Evolutionary conservation across 2,888 invertebrate genomes (phyloP), one percentile per base, ranked within the genome.

Genomic region (Tromatobia lineatoria): DNA sequence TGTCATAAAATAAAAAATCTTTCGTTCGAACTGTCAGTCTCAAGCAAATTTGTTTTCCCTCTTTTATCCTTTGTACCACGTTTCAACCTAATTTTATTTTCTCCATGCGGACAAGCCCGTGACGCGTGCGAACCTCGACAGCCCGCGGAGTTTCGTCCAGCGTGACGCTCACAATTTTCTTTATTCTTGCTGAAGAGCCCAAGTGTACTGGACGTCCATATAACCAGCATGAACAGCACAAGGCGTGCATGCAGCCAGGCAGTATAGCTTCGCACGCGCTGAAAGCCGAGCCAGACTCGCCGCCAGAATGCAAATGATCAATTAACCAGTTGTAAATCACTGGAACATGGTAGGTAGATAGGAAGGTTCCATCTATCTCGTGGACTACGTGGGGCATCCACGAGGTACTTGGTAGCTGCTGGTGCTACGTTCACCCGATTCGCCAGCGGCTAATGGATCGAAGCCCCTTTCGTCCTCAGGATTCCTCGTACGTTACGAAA

Each of bases 321-420:
- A 93, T 93, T 92, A 93, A 92, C 89, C 86, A 87, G 89, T 88
- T 90, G 89, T 91, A 91, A 92, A 93, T 93, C 91, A 92, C 89
- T 85, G 86, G 87, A 88, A 88, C 89, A 81, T 85, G 86, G 59
- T 81, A 79, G 88, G 81, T 57, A 80, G 88, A 81, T 61, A 85
- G 82, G 84, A 87, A 81, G 84, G 78, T 87, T 86, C 86, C 88
- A 90, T 89, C 89, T 85, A 88, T 86, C 81, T 80, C 74, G 75
- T 74, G 79, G 80, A 79, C 82, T 70, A 71, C 75, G 61, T 82
- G 85, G 82, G 80, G 80, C 67, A 87, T 80, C 50, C 64, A 80
- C 64, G 80, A 81, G 67, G 81, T 25, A 13, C 61, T 71, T 82
- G 82, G 29, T 70, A 77, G 57, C 59, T 18, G 57, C 59, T 23